phyloP scores from a whole-genome alignment of 2,797 vertebrate genomes.

The Melanotaenia parkinsoni region DNA sequence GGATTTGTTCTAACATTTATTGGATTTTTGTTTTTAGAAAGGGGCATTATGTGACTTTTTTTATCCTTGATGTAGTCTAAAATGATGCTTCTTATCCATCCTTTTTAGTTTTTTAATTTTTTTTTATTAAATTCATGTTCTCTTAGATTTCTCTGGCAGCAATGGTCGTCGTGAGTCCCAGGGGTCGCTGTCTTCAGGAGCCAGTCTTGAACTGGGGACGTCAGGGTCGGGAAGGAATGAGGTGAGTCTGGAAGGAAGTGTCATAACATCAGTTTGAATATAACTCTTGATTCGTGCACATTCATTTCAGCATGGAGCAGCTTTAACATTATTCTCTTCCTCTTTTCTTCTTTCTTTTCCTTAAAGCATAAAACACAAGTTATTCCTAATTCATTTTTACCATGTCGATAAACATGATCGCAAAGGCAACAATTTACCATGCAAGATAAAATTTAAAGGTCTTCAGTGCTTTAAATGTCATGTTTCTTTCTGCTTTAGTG shows the following conservation, averaged over 20 bases:
- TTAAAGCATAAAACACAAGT: too few relatives aligned
- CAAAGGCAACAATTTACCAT: too few relatives aligned
- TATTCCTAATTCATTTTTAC: neutral
- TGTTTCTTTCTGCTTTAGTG: neutral
- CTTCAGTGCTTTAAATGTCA: neutral
- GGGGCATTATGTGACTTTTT: accelerated
- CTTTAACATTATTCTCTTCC: neutral
- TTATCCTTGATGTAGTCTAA: constrained; percentile 7
- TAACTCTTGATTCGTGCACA: neutral
- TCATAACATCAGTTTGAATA: constrained; percentile 1
- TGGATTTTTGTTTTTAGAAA: neutral
- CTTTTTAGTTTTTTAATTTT: neutral
- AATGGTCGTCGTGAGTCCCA: constrained; percentile 95
- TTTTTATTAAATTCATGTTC: neutral
- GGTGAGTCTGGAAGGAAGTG: constrained; percentile 67
- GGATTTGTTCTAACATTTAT: neutral
- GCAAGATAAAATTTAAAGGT: neutral
- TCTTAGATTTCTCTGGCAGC: constrained; percentile 86
- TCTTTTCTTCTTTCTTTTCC: neutral
- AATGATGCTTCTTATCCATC: neutral
- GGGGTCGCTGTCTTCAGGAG: constrained; percentile 94
- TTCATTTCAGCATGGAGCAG: neutral
- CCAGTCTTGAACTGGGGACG: constrained; percentile 94
- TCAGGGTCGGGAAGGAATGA: constrained; percentile 83
- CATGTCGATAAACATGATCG: neutral